phyloP scores from a whole-genome alignment of 2,797 vertebrate genomes.

The Mus caroli region DNA sequence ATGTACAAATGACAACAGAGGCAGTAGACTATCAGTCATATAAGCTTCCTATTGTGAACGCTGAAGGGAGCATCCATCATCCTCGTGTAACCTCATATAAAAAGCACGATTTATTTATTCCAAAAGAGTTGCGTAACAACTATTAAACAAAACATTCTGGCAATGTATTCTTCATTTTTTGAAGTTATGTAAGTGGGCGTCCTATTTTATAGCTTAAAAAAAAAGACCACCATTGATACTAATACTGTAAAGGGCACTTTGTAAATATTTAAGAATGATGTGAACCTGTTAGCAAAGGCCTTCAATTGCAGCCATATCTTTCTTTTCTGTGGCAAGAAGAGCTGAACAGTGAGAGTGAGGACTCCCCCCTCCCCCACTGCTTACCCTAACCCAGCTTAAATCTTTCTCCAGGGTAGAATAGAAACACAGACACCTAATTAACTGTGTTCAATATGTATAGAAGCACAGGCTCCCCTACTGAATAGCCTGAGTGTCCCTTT shows the following conservation, averaged over 20 bases:
- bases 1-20: not conserved
- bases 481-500: not conserved
- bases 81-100: not conserved
- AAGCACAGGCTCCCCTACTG: not conserved
- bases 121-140: not conserved
- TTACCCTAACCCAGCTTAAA: not conserved
- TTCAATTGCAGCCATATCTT: not conserved
- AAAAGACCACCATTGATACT: conserved; percentile 39
- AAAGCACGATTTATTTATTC: not conserved
- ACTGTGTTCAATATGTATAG: not conserved
- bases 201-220: conserved; percentile 46
- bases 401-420: not conserved
- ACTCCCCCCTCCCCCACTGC: not conserved
- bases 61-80: conserved; percentile 44
- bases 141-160: conserved; percentile 36
- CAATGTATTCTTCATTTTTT: conserved; percentile 48
- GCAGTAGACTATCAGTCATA: not conserved
- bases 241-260: conserved; percentile 33
- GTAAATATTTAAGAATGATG: conserved; percentile 37
- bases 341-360: not conserved
- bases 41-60: conserved; percentile 1
- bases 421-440: not conserved
- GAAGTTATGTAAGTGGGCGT: conserved; percentile 51
- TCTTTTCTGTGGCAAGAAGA: conserved; percentile 28
- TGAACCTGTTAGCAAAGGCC: conserved; percentile 12